Evolutionary conservation across 2,797 vertebrate genomes (phyloP), one percentile per base, ranked within the genome.

Genomic region (Sebastes wilsoni): DNA sequence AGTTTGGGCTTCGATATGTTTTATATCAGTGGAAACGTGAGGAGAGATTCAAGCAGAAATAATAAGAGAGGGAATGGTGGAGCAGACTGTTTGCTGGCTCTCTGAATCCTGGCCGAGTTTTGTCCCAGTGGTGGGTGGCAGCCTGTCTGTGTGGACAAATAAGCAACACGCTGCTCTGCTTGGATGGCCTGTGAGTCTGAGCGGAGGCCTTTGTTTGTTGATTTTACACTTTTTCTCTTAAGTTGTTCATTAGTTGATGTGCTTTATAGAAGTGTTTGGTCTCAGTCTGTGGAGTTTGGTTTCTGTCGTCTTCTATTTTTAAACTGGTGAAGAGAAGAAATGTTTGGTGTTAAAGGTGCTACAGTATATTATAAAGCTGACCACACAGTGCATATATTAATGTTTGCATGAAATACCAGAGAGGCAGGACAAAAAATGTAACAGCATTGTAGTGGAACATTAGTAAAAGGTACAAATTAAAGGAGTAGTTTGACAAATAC

Each of bases 41-140:
- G 36, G 28, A 64, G 20, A 20, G 42, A 66, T 58, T 52, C 18
- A 77, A 36, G 36, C 14, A 72, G 73, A 67, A 69, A 66, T 67
- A 42, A 20, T 30, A 66, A 73, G 66, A 62, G 42, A 64, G 49
- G 30, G 49, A 75, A 66, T 49, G 27, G 23, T 56, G 71, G 67
- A 72, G 52, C 30, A 55, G 32, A 61, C 22, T 75, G 22, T 74
- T 74, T 80, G 18, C 25, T 70, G 60, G 68, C 65, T 61, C 32
- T 79, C 28, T 77, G 70, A 84, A 52, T 85, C 64, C 60, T 81
- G 74, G 79, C 69, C 5, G 23, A 32, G 69, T 56, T 77, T 18
- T 30, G 32, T 85, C 66, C 84, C 85, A 68, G 58, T 28, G 67
- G 80, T 61, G 23, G 16, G n/a, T 77, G 80, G 66, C 25, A n/a